A percentile compares a stretch with the other conserved stretches of the same genome.
Conservation (phyloP, 92 coral and sea anemone genomes). For the Galaxea fascicularis region DNA sequence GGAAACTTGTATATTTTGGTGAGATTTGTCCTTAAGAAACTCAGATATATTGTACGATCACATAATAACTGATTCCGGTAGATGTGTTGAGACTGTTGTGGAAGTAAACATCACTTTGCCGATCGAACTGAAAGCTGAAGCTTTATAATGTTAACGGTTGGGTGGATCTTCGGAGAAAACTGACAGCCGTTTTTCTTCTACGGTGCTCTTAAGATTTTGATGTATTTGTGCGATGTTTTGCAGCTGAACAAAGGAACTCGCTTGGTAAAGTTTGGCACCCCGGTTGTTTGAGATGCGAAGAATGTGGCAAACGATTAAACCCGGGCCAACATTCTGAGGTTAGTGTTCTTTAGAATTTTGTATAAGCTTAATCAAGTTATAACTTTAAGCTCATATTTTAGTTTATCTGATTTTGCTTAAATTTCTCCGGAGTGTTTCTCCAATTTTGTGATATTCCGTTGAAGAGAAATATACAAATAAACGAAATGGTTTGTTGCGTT, state of each 20-base stretch:
- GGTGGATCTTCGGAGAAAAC: not conserved
- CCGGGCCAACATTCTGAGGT: conserved; percentile 99
- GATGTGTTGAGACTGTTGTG: not conserved
- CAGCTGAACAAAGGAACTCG: conserved; percentile 97
- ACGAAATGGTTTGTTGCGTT: not conserved
- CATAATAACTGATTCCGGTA: not conserved
- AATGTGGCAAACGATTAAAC: conserved; percentile 94
- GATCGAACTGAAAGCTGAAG: not conserved
- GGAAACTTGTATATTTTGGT: conserved; percentile 96
- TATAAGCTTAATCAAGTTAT: not conserved
- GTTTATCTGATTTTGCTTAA: not conserved
- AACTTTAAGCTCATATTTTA: not conserved
- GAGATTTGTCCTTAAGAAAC: conserved; percentile 51
- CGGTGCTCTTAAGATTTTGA: not conserved
- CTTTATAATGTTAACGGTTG: not conserved
- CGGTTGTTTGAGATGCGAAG: conserved; percentile 93
- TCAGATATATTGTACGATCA: not conserved
- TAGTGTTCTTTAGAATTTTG: not conserved
- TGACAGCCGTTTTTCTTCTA: too few relatives aligned
- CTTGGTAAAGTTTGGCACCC: conserved; percentile 99
- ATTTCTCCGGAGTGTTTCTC: not conserved
- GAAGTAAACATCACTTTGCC: not conserved
- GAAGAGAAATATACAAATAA: not conserved
- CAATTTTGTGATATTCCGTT: not conserved
- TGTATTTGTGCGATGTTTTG: conserved; percentile 21